Evolutionary conservation across 2,888 invertebrate species (phyloP), one percentile per base, ranked within the genome.

Genomic region (Chalcosyrphus nemorum): DNA sequence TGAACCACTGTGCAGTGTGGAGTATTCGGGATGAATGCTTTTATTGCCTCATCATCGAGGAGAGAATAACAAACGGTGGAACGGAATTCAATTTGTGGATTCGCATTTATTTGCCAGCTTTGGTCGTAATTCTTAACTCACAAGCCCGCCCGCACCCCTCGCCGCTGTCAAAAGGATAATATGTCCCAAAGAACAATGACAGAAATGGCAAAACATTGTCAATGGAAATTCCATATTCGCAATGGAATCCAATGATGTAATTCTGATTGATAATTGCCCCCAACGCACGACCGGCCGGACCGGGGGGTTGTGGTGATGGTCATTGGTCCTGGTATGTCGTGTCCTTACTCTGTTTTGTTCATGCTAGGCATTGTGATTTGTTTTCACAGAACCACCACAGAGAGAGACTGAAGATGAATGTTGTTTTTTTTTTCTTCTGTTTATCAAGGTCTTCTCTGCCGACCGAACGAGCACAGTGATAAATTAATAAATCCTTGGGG

Each of bases 171-270:
- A 81, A 68, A 29, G 75, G 75, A 75, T 65, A 75, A 66, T 68
- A 76, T 59, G 57, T 24, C 45, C 63, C 43, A 38, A 50, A 35
- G 29, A 61, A 47, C 71, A 82, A 66, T 57, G 61, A 74, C 72
- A 68, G 27, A 68, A 78, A 82, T 72, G 78, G 77, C 72, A 78
- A 72, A 78, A 82, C 72, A 78, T 78, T 82, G 72, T 78, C 78
- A 82, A 78, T 82, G 66, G 66, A 82, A 82, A 78, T 82, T 82
- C 82, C 78, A 82, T 82, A 82, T 82, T 78, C 72, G 68, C 68
- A 50, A 38, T 74, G 82, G 82, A 82, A 82, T 82, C 72, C 78
- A 78, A 68, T 78, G 72, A 82, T 82, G 72, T 82, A 82, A 82
- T 72, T 78, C 72, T 82, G 82, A 78, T 82, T 82, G 82, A 78